Percentiles rank a stretch among this genome's conserved stretches.
These are phyloP conservation scores for Xestoiulus laeticollis DNA, from an alignment of 2,888 invertebrate genomes.

Conservation along the genomic window DNA sequence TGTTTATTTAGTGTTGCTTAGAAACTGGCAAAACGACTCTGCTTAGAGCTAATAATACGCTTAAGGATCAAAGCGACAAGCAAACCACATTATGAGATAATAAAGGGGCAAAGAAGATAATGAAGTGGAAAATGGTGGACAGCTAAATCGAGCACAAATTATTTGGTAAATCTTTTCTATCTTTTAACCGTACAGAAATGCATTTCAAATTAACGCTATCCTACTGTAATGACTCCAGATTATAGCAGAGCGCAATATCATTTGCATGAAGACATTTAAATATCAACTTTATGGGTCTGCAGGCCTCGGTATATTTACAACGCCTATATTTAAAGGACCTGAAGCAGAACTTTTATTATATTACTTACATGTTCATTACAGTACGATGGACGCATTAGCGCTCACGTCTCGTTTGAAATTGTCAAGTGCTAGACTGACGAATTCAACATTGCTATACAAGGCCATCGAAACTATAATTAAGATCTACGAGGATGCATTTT, in stretches of 20 bases:
- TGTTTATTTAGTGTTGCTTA: neutral
- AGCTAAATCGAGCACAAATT: conserved; percentile 48
- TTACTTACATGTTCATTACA: conserved; percentile 35
- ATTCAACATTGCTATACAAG: conserved; percentile 2
- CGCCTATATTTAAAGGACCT: conserved; percentile 4
- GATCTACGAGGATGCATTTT: neutral
- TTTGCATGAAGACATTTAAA: conserved; percentile 31
- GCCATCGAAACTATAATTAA: conserved; percentile 14
- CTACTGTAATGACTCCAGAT: conserved; percentile 41
- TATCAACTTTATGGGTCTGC: conserved; percentile 14
- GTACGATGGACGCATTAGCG: conserved; percentile 27
- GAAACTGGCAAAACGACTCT: conserved; percentile 20
- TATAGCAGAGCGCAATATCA: conserved; percentile 29
- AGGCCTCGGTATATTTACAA: conserved; percentile 7
- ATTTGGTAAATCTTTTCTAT: conserved; percentile 46
- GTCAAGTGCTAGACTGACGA: conserved; percentile 27
- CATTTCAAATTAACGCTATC: conserved; percentile 21
- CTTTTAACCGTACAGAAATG: conserved; percentile 34
- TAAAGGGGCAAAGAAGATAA: conserved; percentile 39
- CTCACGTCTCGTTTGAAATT: conserved; percentile 12
- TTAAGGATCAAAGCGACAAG: conserved; percentile 29
- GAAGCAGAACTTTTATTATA: conserved; percentile 24
- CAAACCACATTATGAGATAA: conserved; percentile 43
- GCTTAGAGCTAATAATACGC: conserved; percentile 29
- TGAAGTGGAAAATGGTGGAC: conserved; percentile 43